A percentile compares a stretch with the other conserved stretches of the same genome.
Evolutionary conservation across 23 tunicate species (phyloP).

Genomic region (Phallusia fumigata): DNA sequence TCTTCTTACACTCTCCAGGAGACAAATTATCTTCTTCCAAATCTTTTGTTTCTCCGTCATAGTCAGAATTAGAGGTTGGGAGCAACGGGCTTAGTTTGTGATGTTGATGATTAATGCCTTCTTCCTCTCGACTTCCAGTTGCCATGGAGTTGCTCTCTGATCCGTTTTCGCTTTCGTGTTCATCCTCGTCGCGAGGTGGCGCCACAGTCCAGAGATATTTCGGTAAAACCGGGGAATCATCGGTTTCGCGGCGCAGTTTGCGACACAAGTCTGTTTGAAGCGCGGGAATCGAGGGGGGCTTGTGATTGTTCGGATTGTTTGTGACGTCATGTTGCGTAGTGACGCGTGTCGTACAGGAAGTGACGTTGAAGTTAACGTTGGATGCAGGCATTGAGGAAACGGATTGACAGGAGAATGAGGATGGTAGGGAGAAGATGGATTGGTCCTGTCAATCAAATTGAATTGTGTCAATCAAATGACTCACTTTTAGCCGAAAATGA

Average conservation of each 20-base stretch:
- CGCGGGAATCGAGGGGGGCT: no score
- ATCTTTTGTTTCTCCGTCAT: not conserved
- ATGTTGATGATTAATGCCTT: not conserved
- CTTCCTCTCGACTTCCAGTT: not conserved
- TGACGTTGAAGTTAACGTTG: not conserved
- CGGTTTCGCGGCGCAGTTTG: no score
- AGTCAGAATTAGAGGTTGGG: not conserved
- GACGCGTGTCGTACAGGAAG: constrained; percentile 6
- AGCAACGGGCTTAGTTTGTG: no score
- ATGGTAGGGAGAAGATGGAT: constrained; percentile 22
- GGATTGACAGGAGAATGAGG: constrained; percentile 28
- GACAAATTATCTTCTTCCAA: not conserved
- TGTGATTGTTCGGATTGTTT: not conserved
- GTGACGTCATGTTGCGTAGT: not conserved
- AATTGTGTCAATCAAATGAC: not conserved
- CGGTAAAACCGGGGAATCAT: not conserved
- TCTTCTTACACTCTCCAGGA: constrained; percentile 5
- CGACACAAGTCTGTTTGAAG: no score
- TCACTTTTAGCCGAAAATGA: no score
- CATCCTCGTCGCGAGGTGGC: constrained; percentile 1
- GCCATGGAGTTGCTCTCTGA: not conserved
- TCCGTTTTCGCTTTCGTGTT: not conserved
- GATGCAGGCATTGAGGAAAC: not conserved
- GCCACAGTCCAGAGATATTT: not conserved
- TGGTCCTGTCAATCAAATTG: constrained; percentile 27